A percentile compares a stretch with the other conserved stretches of the same genome.
phyloP scores from a whole-genome alignment of 2,888 invertebrate species.

The Phasia obesa region DNA sequence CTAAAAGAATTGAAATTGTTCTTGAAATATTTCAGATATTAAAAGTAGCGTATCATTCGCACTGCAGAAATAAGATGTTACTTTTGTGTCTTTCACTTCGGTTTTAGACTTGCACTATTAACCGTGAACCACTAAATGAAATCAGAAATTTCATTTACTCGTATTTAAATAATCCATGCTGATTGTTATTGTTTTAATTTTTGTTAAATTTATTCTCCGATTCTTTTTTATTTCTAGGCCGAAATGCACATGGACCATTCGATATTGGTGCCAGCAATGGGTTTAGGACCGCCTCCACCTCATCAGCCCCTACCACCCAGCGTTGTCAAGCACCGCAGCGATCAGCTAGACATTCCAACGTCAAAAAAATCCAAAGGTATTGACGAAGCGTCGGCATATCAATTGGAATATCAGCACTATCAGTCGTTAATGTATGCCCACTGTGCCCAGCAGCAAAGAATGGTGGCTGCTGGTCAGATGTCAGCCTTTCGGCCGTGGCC shows the following conservation, averaged over 20 bases:
- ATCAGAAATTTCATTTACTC: too few species aligned
- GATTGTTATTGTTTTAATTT: neutral
- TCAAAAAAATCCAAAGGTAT: constrained; percentile 86
- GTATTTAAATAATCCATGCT: too few species aligned
- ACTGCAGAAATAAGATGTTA: too few species aligned
- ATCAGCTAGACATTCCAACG: constrained; percentile 85
- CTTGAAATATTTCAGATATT: too few species aligned
- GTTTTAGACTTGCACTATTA: too few species aligned
- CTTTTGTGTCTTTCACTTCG: too few species aligned
- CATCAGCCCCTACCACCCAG: constrained; percentile 64
- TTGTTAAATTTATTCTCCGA: neutral
- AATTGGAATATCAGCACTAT: constrained; percentile 81
- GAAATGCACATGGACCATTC: constrained; percentile 78
- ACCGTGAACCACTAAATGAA: too few species aligned
- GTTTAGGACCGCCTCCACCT: constrained; percentile 67
- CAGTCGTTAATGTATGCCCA: constrained; percentile 80
- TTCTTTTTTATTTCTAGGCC: constrained; percentile 74
- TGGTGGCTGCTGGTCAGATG: constrained; percentile 80
- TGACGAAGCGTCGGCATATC: constrained; percentile 83
- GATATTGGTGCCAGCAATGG: constrained; percentile 72
- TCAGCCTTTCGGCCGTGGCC: constrained; percentile 88
- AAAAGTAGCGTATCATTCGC: too few species aligned
- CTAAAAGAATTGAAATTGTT: neutral
- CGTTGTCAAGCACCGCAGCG: constrained; percentile 81
- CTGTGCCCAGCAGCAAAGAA: constrained; percentile 81